These are phyloP conservation scores for Lepetodrilus schrolli DNA, from an alignment of 2,888 invertebrate species.

Conservation along the genomic window DNA sequence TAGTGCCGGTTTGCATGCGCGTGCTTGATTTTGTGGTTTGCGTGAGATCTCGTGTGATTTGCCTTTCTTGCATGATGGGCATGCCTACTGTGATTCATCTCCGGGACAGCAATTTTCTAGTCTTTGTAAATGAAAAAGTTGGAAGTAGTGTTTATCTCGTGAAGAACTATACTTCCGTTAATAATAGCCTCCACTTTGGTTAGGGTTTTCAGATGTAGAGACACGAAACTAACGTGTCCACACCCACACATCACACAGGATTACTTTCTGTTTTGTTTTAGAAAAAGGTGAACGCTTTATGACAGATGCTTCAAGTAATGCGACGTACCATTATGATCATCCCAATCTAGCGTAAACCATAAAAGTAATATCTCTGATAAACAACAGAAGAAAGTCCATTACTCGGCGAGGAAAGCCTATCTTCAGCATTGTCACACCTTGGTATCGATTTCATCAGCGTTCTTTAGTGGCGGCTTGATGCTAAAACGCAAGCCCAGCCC, in stretches of 20 bases:
- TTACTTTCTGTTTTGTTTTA: too few relatives aligned
- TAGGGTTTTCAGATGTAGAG: too few relatives aligned
- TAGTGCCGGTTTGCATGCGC: slow-evolving; percentile 39
- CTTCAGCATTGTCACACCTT: neutral
- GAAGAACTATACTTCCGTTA: slow-evolving; percentile 8
- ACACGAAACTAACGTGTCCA: too few relatives aligned
- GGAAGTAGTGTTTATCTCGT: neutral
- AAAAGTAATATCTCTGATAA: too few relatives aligned
- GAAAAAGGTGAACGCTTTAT: too few relatives aligned
- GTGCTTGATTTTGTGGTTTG: slow-evolving; percentile 42
- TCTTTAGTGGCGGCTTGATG: neutral
- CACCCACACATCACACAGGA: too few relatives aligned
- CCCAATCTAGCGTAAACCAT: too few relatives aligned
- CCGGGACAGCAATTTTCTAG: slow-evolving; percentile 27
- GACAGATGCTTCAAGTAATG: too few relatives aligned
- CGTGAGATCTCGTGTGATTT: slow-evolving; percentile 43
- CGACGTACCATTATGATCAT: too few relatives aligned
- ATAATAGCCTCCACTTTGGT: slow-evolving; percentile 19
- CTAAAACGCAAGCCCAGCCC: neutral
- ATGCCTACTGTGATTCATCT: slow-evolving; percentile 45
- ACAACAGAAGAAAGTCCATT: too few relatives aligned
- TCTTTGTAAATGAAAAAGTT: neutral
- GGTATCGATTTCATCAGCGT: neutral
- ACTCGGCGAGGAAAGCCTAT: too few relatives aligned
- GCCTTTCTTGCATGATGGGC: slow-evolving; percentile 45